These are phyloP conservation scores for Brachylomia viminalis DNA, from an alignment of 2,888 invertebrate genomes.

Conservation along the genomic window DNA sequence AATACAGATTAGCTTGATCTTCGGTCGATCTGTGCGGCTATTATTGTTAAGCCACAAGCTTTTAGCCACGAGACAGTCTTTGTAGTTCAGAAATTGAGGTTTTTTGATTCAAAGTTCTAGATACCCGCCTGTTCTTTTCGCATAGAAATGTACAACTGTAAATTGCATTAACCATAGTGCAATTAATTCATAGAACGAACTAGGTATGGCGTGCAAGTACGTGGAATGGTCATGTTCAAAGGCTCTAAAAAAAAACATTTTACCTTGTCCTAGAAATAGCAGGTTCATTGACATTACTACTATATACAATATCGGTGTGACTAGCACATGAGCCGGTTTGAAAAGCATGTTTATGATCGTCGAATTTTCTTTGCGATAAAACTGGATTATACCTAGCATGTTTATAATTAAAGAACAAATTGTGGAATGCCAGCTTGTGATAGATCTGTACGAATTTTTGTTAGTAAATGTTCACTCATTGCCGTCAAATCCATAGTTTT, in stretches of 20 bases:
- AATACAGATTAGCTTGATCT: background rate
- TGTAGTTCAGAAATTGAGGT: background rate
- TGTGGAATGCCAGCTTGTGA: background rate
- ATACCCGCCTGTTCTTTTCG: background rate
- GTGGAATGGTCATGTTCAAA: constrained; percentile 37
- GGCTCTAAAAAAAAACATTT: constrained; percentile 43
- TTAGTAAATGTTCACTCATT: background rate
- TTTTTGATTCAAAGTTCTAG: background rate
- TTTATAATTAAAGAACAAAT: background rate
- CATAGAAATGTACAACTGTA: background rate
- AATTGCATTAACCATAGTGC: background rate
- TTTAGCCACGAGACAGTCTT: background rate
- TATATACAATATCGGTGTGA: constrained; percentile 37
- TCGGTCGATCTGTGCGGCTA: background rate
- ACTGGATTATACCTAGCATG: constrained; percentile 1
- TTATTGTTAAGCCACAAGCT: background rate
- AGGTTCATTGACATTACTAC: constrained; percentile 66
- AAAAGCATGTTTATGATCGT: constrained; percentile 42
- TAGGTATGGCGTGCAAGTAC: constrained; percentile 25
- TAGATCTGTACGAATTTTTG: background rate
- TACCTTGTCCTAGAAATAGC: constrained; percentile 68
- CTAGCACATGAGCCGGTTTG: constrained; percentile 44
- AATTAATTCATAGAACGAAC: constrained; percentile 26
- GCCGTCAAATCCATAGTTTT: background rate
- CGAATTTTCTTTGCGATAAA: constrained; percentile 37